A percentile compares a stretch with the other conserved stretches of the same genome.
phyloP scores from a whole-genome alignment of 2,888 invertebrate genomes.

The Sclerodermus sp. region DNA sequence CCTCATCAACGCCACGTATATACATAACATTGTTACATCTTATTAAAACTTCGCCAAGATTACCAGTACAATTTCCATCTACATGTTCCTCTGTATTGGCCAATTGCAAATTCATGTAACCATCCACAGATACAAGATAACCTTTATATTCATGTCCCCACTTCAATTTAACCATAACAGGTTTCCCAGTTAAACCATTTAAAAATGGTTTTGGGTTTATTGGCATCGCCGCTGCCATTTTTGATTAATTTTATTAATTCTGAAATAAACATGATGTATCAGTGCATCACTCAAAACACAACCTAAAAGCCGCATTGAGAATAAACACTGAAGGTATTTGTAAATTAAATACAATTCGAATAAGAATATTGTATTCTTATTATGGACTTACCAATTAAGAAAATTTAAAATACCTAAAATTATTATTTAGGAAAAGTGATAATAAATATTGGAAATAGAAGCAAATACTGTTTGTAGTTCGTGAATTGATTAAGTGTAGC shows the following conservation, averaged over 20 bases:
- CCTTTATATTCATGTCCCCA: constrained; percentile 99
- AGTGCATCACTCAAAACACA: too few species aligned
- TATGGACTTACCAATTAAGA: too few species aligned
- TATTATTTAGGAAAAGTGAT: too few species aligned
- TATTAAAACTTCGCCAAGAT: constrained; percentile 94
- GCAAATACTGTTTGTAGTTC: too few species aligned
- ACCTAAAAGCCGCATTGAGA: too few species aligned
- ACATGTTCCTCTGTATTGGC: constrained; percentile 98
- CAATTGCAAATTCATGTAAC: constrained; percentile 98
- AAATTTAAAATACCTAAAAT: too few species aligned
- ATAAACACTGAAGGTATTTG: too few species aligned
- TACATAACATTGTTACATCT: constrained; percentile 97
- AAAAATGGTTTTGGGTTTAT: constrained; percentile 99
- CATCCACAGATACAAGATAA: constrained; percentile 94
- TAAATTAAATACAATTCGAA: too few species aligned
- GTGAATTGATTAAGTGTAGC: too few species aligned
- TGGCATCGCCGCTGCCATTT: constrained; percentile 85
- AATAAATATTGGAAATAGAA: too few species aligned
- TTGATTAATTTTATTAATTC: constrained; percentile 27
- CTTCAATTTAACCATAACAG: constrained; percentile 95
- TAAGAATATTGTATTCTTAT: too few species aligned
- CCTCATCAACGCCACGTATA: constrained; percentile 92
- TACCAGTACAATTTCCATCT: constrained; percentile 88
- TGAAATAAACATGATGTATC: too few species aligned
- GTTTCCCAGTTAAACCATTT: constrained; percentile 96